These are phyloP conservation scores for Norana najaformis DNA, from an alignment of 2,888 invertebrate genomes.

Conservation along the genomic window DNA sequence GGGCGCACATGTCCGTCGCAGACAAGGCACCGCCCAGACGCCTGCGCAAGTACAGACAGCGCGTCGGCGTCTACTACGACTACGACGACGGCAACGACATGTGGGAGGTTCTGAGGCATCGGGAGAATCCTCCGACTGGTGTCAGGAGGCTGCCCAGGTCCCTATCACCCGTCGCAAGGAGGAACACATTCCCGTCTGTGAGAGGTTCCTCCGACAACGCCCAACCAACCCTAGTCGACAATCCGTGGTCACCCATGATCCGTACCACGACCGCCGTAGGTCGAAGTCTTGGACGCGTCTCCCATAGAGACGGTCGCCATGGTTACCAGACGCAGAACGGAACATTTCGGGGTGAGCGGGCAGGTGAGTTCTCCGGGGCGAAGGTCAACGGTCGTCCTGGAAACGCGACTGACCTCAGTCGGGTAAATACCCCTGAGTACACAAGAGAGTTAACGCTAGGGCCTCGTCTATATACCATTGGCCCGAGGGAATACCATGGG, in stretches of 20 bases:
- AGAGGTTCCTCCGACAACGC: neutral
- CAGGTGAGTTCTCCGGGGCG: neutral
- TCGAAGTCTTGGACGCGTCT: neutral
- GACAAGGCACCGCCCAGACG: neutral
- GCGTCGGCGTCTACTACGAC: constrained; percentile 10
- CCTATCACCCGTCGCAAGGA: neutral
- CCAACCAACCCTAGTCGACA: neutral
- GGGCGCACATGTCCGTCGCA: neutral
- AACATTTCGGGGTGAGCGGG: neutral
- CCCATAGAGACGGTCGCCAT: neutral
- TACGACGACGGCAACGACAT: constrained; percentile 1
- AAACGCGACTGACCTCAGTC: too few species aligned
- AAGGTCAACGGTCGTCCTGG: too few species aligned
- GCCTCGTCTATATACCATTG: neutral
- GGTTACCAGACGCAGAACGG: neutral
- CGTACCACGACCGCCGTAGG: neutral
- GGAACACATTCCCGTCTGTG: neutral
- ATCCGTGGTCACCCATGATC: neutral
- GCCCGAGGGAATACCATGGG: constrained; percentile 2
- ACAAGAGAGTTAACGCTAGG: neutral
- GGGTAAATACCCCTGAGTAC: neutral
- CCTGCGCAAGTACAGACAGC: neutral
- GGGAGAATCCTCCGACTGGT: neutral
- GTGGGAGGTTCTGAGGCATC: constrained; percentile 1
- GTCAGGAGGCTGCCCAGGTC: constrained; percentile 8